Conservation (phyloP, 2,113 vertebrate species). For the Lutjanus erythropterus region DNA sequence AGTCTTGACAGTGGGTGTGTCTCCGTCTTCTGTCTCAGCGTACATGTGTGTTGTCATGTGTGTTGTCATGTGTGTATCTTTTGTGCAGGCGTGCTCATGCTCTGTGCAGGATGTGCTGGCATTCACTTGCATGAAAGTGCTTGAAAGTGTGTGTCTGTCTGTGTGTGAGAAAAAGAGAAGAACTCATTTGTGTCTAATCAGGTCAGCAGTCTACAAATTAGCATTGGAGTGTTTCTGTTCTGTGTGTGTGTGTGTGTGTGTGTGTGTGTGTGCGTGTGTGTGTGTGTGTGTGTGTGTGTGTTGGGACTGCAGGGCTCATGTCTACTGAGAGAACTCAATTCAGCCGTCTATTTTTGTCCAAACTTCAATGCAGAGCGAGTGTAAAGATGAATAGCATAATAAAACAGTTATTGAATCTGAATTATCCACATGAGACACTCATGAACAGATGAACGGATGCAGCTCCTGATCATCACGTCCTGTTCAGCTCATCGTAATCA, state of each 20-base stretch:
- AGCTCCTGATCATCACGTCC: background rate
- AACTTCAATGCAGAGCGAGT: constrained; percentile 18
- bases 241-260: constrained; percentile 27
- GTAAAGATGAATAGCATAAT: constrained; percentile 6
- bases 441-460: background rate
- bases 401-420: constrained; percentile 14
- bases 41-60: background rate
- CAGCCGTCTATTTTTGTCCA: constrained; percentile 50
- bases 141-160: background rate
- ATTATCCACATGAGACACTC: constrained; percentile 9
- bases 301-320: constrained; percentile 11
- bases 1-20: background rate
- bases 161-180: background rate
- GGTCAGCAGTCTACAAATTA: constrained; percentile 62
- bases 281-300: constrained; percentile 8
- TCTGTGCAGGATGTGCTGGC: background rate
- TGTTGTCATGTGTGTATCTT: background rate
- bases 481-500: background rate
- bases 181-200: constrained; percentile 61
- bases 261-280: constrained; percentile 9
- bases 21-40: background rate
- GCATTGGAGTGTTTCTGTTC: constrained; percentile 33
- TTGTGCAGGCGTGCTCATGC: background rate
- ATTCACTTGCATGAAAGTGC: constrained; percentile 17
- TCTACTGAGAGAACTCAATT: constrained; percentile 38